Conservation (phyloP, 2,797 vertebrate genomes). For the Clangula hyemalis region DNA sequence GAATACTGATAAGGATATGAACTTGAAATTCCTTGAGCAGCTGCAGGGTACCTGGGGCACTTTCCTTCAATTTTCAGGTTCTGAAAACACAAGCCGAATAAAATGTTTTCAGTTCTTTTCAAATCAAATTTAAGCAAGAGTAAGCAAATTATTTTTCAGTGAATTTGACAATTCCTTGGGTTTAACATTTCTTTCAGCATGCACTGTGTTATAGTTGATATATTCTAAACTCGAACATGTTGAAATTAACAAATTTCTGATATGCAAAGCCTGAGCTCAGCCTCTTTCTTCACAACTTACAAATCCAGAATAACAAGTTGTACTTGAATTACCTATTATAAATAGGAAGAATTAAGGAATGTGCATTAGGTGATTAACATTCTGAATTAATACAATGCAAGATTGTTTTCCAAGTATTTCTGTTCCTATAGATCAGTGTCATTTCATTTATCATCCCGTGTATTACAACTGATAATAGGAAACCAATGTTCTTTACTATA, state of each 20-base stretch:
- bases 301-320: background rate
- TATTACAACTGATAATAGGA: background rate
- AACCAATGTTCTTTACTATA: background rate
- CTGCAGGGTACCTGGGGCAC: background rate
- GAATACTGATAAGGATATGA: background rate
- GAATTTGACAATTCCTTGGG: background rate
- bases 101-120: background rate
- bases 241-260: background rate
- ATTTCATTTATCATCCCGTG: background rate
- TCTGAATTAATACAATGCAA: background rate
- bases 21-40: background rate
- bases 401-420: background rate
- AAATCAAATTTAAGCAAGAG: background rate
- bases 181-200: background rate
- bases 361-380: background rate
- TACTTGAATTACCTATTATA: background rate
- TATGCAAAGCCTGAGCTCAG: background rate
- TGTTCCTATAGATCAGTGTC: background rate
- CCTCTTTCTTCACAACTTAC: background rate
- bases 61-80: background rate
- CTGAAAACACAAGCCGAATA: background rate
- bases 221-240: background rate
- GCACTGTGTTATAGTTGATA: background rate
- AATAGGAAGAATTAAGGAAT: background rate
- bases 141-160: background rate